phyloP scores from a whole-genome alignment of 2,113 vertebrate genomes.

The Cephalopholis sonnerati region DNA sequence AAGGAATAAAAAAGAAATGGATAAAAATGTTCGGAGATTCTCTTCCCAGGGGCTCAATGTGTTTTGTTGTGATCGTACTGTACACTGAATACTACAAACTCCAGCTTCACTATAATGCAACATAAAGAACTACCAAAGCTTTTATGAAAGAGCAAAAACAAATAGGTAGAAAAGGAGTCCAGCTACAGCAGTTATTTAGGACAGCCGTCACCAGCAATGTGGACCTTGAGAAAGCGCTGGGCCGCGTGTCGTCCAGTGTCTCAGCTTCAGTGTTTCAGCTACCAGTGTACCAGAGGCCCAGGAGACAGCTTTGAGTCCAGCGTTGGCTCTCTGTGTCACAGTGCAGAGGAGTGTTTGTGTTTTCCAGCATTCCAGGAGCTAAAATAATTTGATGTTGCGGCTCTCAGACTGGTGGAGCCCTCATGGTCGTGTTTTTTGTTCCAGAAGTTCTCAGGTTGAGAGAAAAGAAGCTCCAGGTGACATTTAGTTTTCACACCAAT shows the following conservation, averaged over 20 bases:
- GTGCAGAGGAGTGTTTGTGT: slow-evolving; percentile 42
- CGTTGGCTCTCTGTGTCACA: slow-evolving; percentile 46
- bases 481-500: not conserved
- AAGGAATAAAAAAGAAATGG: slow-evolving; percentile 14
- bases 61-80: not conserved
- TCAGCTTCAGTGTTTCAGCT: slow-evolving; percentile 64
- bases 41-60: slow-evolving; percentile 34
- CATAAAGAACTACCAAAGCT: slow-evolving; percentile 26
- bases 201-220: not conserved
- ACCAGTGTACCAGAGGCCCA: slow-evolving; percentile 34
- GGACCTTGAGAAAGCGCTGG: slow-evolving; percentile 2
- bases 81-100: slow-evolving; percentile 26
- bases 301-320: slow-evolving; percentile 24
- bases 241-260: slow-evolving; percentile 38
- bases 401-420: slow-evolving; percentile 7
- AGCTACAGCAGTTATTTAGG: slow-evolving; percentile 36
- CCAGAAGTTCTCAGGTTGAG: slow-evolving; percentile 10
- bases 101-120: slow-evolving; percentile 25
- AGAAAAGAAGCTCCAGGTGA: not conserved
- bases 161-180: slow-evolving; percentile 18
- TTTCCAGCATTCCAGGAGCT: slow-evolving; percentile 70
- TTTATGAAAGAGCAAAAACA: slow-evolving; percentile 26
- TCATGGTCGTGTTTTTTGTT: slow-evolving; percentile 18
- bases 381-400: slow-evolving; percentile 11
- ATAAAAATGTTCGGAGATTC: slow-evolving; percentile 3